These are phyloP conservation scores for Karalla daura DNA, from an alignment of 2,797 vertebrate genomes.

Conservation along the genomic window DNA sequence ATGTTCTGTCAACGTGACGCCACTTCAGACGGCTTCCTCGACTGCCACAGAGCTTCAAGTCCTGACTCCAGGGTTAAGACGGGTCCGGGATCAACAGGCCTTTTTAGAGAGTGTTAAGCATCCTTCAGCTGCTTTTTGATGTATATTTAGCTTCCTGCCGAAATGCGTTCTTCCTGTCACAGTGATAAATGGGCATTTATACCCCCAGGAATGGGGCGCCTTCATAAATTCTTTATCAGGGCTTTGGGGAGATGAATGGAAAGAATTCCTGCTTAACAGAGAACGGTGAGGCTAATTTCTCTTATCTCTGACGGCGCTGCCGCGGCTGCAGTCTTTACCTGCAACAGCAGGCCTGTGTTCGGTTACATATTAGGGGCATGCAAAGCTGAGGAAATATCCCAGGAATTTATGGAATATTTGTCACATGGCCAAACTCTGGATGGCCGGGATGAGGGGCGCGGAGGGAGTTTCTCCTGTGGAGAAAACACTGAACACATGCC, in stretches of 20 bases:
- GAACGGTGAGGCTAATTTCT: conserved; percentile 18
- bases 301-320: conserved; percentile 21
- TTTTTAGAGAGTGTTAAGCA: conserved; percentile 70
- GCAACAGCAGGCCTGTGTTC: conserved; percentile 51
- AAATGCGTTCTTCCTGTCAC: conserved; percentile 52
- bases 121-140: conserved; percentile 70
- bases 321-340: conserved; percentile 19
- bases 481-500: conserved; percentile 36
- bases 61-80: conserved; percentile 62
- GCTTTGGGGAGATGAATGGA: conserved; percentile 34
- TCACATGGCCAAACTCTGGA: conserved; percentile 74
- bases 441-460: conserved; percentile 50
- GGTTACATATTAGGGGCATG: conserved; percentile 59
- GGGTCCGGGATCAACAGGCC: conserved; percentile 69
- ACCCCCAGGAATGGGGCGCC: conserved; percentile 30
- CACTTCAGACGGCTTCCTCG: conserved; percentile 39
- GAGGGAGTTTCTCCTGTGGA: conserved; percentile 53
- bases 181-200: conserved; percentile 66
- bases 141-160: conserved; percentile 78
- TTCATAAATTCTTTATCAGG: conserved; percentile 50
- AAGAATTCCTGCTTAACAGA: conserved; percentile 36
- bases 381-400: conserved; percentile 70
- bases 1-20: conserved; percentile 59
- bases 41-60: conserved; percentile 50
- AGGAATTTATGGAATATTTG: conserved; percentile 80